Conservation (phyloP, 2,113 vertebrate species). For the Corythornis madagascariensis region DNA sequence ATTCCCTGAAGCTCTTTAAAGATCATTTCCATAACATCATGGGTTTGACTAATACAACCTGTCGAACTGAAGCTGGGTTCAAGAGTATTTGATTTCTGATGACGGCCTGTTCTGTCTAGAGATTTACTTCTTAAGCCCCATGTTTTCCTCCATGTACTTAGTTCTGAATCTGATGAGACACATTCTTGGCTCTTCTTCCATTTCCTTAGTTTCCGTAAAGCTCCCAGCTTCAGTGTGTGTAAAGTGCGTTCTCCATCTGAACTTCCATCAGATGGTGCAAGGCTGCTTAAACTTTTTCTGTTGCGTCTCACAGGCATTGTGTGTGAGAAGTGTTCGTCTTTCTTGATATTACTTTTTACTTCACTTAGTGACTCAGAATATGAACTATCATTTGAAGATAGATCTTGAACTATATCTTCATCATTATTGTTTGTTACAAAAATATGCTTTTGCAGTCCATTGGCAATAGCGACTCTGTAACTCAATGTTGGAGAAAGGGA, state of each 20-base stretch:
- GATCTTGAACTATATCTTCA: constrained; percentile 84
- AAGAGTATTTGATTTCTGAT: constrained; percentile 86
- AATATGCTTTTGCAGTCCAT: constrained; percentile 87
- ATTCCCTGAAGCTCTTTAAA: constrained; percentile 99
- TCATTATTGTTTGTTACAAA: constrained; percentile 81
- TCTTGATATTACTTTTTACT: constrained; percentile 79
- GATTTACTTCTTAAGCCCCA: constrained; percentile 97
- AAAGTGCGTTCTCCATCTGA: constrained; percentile 95
- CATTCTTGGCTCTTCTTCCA: constrained; percentile 99
- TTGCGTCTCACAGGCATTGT: constrained; percentile 96
- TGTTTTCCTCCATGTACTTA: constrained; percentile 92
- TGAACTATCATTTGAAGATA: constrained; percentile 88
- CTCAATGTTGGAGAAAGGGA: constrained; percentile 97
- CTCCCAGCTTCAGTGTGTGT: constrained; percentile 90
- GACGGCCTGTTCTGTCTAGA: constrained; percentile 89
- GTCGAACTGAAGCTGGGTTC: constrained; percentile 95
- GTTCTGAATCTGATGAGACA: constrained; percentile 94
- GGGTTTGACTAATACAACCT: constrained; percentile 95
- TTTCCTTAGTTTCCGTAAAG: constrained; percentile 91
- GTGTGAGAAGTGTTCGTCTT: constrained; percentile 79
- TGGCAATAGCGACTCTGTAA: constrained; percentile 96
- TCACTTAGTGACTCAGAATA: constrained; percentile 89
- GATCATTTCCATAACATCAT: constrained; percentile 99
- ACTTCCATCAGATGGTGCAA: constrained; percentile 94
- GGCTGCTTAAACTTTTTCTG: constrained; percentile 93